A percentile compares a stretch with the other conserved stretches of the same genome.
phyloP scores from a whole-genome alignment of 2,797 vertebrate genomes.

The Hafferia zeledoni region DNA sequence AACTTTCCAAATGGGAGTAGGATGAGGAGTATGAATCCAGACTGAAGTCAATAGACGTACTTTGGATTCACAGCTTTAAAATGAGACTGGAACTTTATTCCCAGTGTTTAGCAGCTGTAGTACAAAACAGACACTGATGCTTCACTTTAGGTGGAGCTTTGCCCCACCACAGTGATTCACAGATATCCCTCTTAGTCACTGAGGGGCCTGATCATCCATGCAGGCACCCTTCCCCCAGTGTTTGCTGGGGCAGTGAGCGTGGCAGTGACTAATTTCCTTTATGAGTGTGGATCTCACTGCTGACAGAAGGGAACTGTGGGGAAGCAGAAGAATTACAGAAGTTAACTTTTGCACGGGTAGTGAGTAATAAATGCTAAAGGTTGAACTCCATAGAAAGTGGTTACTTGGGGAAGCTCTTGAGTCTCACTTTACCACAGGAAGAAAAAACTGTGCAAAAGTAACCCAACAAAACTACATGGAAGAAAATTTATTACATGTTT shows the following conservation, averaged over 20 bases:
- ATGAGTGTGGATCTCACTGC: not conserved
- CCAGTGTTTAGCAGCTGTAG: not conserved
- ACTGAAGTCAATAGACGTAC: not conserved
- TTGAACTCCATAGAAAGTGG: not conserved
- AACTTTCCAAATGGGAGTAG: not conserved
- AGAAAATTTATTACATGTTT: not conserved
- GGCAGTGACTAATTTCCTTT: conserved; percentile 47
- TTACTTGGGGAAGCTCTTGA: not conserved
- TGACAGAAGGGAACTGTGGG: not conserved
- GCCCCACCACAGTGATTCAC: not conserved
- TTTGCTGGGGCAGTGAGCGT: not conserved
- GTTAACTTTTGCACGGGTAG: not conserved
- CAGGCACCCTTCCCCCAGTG: not conserved
- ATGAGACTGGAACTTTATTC: not conserved
- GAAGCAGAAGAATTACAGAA: not conserved
- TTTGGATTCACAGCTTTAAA: not conserved
- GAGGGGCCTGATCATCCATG: not conserved
- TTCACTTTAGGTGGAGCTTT: not conserved
- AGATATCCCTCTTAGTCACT: conserved; percentile 1
- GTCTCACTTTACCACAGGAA: not conserved
- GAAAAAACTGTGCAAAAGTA: not conserved
- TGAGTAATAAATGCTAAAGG: not conserved
- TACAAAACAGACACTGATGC: not conserved
- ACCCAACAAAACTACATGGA: not conserved
- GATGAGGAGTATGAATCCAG: not conserved